Evolutionary conservation across 2,113 vertebrate species (phyloP).

Genomic region (Halichoeres trimaculatus): DNA sequence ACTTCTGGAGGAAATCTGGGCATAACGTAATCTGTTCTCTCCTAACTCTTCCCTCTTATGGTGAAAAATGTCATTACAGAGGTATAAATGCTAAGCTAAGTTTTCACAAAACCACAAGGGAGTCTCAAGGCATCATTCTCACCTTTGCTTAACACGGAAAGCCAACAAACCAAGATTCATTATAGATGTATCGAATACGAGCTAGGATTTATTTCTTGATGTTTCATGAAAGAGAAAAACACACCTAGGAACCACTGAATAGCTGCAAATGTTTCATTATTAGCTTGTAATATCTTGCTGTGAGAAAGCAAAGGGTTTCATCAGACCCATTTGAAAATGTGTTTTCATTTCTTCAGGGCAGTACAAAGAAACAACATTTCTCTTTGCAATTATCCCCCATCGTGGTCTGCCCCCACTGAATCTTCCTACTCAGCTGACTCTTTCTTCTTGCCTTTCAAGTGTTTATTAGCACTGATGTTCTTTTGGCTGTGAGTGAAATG

Average conservation of each 20-base stretch:
- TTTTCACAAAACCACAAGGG: conserved; percentile 2
- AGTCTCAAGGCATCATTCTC: background rate
- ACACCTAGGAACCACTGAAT: no score
- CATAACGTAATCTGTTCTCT: background rate
- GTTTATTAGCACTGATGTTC: conserved; percentile 17
- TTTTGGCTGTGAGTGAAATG: conserved; percentile 46
- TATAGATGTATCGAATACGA: no score
- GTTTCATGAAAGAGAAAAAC: background rate
- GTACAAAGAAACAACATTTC: background rate
- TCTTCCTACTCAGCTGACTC: conserved; percentile 15
- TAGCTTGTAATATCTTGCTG: no score
- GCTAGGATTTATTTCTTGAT: background rate
- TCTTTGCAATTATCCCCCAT: background rate
- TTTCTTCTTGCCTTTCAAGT: conserved; percentile 31
- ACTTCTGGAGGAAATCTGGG: background rate
- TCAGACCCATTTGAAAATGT: background rate
- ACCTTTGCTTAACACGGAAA: background rate
- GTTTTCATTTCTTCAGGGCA: background rate
- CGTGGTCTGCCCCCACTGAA: background rate
- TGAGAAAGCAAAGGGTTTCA: background rate
- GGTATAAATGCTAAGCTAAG: background rate
- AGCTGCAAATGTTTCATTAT: no score
- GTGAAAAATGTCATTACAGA: conserved; percentile 37
- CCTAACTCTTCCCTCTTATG: conserved; percentile 62
- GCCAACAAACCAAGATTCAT: background rate